Conservation (phyloP, 1,140 invertebrate species). For the Diprion similis region DNA sequence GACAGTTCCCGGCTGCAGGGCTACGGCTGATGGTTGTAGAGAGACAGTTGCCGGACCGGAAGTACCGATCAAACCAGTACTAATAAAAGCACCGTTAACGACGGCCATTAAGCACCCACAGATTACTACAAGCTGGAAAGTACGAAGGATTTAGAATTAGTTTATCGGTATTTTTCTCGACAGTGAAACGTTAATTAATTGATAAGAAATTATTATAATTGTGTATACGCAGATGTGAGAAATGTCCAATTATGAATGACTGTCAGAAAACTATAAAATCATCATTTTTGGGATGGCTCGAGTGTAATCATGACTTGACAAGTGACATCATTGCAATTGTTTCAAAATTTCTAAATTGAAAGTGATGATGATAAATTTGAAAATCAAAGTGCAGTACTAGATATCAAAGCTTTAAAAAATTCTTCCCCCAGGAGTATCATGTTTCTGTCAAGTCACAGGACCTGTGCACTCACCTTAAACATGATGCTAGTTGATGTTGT, state of each 20-base stretch:
- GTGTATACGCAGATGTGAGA: not conserved
- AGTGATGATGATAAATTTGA: too few relatives aligned
- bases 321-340: not conserved
- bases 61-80: constrained; percentile 32
- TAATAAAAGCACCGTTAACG: constrained; percentile 27
- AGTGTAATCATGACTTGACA: not conserved
- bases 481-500: constrained; percentile 16
- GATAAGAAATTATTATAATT: not conserved
- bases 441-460: not conserved
- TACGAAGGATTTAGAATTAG: not conserved
- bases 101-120: constrained; percentile 36
- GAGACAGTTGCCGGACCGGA: constrained; percentile 26
- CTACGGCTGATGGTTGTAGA: constrained; percentile 19
- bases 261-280: constrained; percentile 19
- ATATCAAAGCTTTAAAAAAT: too few relatives aligned
- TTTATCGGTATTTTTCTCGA: not conserved
- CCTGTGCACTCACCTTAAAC: constrained; percentile 16
- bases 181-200: not conserved
- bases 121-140: constrained; percentile 29
- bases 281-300: not conserved
- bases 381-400: too few relatives aligned
- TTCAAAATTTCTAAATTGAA: not conserved
- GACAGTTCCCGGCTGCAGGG: constrained; percentile 15
- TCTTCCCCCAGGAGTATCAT: not conserved
- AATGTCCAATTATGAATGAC: too few relatives aligned